phyloP scores from a whole-genome alignment of 1,140 invertebrate species.

The Bombus waltoni region DNA sequence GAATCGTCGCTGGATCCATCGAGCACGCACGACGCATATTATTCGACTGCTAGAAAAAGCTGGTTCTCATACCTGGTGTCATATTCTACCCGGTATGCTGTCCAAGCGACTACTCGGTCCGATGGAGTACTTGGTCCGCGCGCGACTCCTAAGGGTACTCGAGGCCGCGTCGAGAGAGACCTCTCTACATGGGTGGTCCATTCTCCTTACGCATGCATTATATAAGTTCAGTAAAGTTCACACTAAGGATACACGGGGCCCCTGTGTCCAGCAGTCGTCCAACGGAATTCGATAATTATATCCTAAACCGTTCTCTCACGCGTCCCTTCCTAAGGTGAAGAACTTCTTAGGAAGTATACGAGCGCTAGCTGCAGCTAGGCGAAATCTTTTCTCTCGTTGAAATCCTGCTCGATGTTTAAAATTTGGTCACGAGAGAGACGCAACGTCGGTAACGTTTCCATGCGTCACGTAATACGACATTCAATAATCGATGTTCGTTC shows the following conservation, averaged over 20 bases:
- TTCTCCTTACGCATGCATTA: conserved; percentile 80
- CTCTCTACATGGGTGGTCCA: conserved; percentile 81
- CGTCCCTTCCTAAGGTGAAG: background rate
- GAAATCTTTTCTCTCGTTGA: background rate
- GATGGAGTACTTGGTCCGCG: conserved; percentile 80
- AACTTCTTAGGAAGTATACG: background rate
- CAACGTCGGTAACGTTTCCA: too few relatives aligned
- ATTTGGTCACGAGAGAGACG: too few relatives aligned
- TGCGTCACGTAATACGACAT: too few relatives aligned
- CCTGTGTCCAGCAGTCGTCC: conserved; percentile 36
- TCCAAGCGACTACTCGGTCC: conserved; percentile 68
- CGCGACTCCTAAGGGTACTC: conserved; percentile 77
- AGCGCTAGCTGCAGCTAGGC: background rate
- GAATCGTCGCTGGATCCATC: background rate
- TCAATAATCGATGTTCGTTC: too few relatives aligned
- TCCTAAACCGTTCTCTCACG: conserved; percentile 48
- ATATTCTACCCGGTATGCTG: conserved; percentile 74
- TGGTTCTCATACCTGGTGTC: conserved; percentile 64
- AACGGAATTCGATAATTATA: conserved; percentile 63
- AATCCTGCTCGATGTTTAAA: background rate
- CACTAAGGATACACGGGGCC: conserved; percentile 57
- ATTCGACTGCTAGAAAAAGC: conserved; percentile 55
- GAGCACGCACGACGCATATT: background rate
- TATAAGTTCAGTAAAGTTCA: conserved; percentile 74
- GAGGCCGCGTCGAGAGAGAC: conserved; percentile 74